Percentiles rank a stretch among this genome's conserved stretches.
phyloP scores from a whole-genome alignment of 2,888 invertebrate genomes.

The Conomelus anceps region DNA sequence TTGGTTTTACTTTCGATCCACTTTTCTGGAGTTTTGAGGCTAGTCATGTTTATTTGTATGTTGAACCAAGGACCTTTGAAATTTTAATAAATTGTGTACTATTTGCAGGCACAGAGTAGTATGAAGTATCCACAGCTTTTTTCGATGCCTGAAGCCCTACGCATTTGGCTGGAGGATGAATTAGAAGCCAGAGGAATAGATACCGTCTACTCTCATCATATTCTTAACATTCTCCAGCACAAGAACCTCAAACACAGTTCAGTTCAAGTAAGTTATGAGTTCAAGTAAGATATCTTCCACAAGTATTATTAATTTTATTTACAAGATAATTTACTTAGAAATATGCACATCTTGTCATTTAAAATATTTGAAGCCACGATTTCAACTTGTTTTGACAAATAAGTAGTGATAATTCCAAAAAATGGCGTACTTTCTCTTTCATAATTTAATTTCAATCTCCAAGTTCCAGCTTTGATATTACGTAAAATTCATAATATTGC shows the following conservation, averaged over 20 bases:
- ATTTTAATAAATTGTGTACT: neutral
- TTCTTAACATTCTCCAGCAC: conserved; percentile 53
- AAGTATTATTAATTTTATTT: neutral
- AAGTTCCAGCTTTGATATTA: too few species aligned
- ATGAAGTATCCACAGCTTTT: conserved; percentile 57
- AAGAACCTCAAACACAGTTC: conserved; percentile 36
- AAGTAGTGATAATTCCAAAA: too few species aligned
- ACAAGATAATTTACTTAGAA: too few species aligned
- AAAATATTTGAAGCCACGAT: too few species aligned
- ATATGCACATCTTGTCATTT: too few species aligned
- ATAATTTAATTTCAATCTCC: too few species aligned
- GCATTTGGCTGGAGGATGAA: conserved; percentile 68
- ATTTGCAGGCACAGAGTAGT: conserved; percentile 40
- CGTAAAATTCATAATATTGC: too few species aligned
- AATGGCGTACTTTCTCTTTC: too few species aligned
- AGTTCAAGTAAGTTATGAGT: conserved; percentile 18
- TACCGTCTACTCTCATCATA: conserved; percentile 58
- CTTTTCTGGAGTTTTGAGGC: too few species aligned
- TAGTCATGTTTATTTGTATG: too few species aligned
- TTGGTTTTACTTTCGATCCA: too few species aligned
- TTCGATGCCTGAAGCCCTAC: conserved; percentile 58
- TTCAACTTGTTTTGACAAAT: too few species aligned
- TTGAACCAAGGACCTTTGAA: neutral
- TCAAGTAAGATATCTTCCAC: neutral
- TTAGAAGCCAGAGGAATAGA: conserved; percentile 69